These are phyloP conservation scores for Odocoileus virginianus DNA, from an alignment of 2,113 vertebrate species.

Conservation along the genomic window DNA sequence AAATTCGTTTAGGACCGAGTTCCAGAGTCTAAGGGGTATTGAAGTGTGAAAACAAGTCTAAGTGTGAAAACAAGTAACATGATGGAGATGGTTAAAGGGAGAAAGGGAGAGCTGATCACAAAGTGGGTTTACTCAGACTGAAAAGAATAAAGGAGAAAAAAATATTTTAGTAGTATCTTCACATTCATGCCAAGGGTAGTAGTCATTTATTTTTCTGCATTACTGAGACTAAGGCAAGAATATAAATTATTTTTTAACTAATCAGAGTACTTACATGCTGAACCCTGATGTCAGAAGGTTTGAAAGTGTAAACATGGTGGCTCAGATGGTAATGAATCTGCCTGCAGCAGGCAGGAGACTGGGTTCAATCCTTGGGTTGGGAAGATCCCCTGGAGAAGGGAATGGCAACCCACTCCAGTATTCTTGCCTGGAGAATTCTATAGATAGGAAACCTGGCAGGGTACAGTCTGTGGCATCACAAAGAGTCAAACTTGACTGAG, in stretches of 20 bases:
- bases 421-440: background rate
- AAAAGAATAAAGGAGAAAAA: background rate
- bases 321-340: background rate
- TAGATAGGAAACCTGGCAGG: background rate
- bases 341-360: background rate
- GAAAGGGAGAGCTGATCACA: background rate
- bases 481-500: background rate
- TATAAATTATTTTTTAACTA: background rate
- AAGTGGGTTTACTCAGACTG: background rate
- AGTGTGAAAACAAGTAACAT: background rate
- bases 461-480: rapidly evolving
- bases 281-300: background rate
- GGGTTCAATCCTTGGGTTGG: background rate
- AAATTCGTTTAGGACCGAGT: constrained; percentile 2
- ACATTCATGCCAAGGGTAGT: background rate
- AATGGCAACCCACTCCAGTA: background rate
- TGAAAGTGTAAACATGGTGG: background rate
- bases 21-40: background rate
- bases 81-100: background rate
- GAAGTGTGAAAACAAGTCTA: background rate
- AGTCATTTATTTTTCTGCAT: background rate
- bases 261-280: background rate
- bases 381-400: background rate
- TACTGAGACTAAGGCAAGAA: background rate
- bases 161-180: background rate